Evolutionary conservation across 1,140 invertebrate species (phyloP).

Genomic region (Nylanderia fulva): DNA sequence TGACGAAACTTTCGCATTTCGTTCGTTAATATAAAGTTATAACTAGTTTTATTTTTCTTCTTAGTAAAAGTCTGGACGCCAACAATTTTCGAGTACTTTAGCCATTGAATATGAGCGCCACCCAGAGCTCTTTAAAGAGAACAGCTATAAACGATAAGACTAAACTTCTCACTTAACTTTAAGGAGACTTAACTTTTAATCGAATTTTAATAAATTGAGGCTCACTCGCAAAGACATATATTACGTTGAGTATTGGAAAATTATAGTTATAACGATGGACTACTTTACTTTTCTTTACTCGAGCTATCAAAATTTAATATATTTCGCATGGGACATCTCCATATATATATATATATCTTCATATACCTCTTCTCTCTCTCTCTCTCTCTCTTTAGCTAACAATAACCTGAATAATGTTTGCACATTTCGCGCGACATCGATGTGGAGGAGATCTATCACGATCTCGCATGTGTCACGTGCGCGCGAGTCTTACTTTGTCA

Average conservation of each 20-base stretch:
- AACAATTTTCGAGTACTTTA: neutral
- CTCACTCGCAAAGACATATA: neutral
- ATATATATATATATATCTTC: too few species aligned
- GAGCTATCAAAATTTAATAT: neutral
- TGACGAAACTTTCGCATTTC: neutral
- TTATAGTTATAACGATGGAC: neutral
- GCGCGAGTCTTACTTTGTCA: slow-evolving; percentile 46
- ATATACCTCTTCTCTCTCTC: too few species aligned
- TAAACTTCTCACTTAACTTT: slow-evolving; percentile 24
- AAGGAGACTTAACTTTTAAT: neutral
- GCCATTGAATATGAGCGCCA: slow-evolving; percentile 11
- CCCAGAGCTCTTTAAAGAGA: neutral
- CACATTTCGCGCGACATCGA: slow-evolving; percentile 7
- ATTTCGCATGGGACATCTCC: too few species aligned
- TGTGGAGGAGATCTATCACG: slow-evolving; percentile 11
- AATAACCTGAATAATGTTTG: slow-evolving; percentile 19
- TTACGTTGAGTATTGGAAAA: neutral
- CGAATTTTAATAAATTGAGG: neutral
- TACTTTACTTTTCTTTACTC: neutral
- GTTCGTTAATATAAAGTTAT: neutral
- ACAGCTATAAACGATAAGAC: slow-evolving; percentile 8
- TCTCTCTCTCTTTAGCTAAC: neutral
- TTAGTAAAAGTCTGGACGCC: neutral
- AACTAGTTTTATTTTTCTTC: neutral
- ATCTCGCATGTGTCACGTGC: neutral